Conservation (phyloP, 2,888 invertebrate species). For the Cosmia pyralina region DNA sequence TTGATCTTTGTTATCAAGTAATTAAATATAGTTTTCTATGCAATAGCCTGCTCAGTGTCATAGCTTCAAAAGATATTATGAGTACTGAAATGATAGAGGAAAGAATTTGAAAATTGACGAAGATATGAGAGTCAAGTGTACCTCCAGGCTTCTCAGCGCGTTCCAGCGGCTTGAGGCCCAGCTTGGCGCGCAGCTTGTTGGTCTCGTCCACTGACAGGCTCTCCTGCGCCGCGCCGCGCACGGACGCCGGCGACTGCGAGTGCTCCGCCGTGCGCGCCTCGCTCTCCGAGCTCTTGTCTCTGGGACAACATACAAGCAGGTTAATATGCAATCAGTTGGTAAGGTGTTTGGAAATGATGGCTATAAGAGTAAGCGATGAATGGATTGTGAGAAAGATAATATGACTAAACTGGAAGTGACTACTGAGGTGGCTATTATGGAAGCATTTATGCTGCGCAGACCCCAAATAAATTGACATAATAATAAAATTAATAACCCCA, state of each 20-base stretch:
- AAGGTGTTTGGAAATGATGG: neutral
- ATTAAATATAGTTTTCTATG: neutral
- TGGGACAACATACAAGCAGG: slow-evolving; percentile 18
- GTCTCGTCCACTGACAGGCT: slow-evolving; percentile 95
- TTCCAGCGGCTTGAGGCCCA: slow-evolving; percentile 98
- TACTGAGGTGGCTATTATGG: neutral
- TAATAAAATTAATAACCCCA: neutral
- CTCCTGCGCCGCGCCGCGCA: slow-evolving; percentile 84
- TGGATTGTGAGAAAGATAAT: neutral
- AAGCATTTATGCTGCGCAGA: neutral
- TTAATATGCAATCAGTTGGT: neutral
- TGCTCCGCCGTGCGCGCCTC: slow-evolving; percentile 46
- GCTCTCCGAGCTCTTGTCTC: slow-evolving; percentile 70
- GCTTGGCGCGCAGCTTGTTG: slow-evolving; percentile 96
- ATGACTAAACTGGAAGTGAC: neutral
- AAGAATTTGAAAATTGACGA: neutral
- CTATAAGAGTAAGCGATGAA: neutral
- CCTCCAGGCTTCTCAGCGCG: slow-evolving; percentile 87
- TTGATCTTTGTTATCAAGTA: neutral
- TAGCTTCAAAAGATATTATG: neutral
- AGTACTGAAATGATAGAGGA: neutral
- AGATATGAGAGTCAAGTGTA: slow-evolving; percentile 47
- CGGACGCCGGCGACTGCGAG: slow-evolving; percentile 72
- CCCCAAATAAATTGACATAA: neutral
- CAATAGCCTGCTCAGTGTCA: neutral